Percentiles rank a stretch among this genome's conserved stretches.
These are phyloP conservation scores for Helicoverpa zea DNA, from an alignment of 1,140 invertebrate species.

Conservation along the genomic window DNA sequence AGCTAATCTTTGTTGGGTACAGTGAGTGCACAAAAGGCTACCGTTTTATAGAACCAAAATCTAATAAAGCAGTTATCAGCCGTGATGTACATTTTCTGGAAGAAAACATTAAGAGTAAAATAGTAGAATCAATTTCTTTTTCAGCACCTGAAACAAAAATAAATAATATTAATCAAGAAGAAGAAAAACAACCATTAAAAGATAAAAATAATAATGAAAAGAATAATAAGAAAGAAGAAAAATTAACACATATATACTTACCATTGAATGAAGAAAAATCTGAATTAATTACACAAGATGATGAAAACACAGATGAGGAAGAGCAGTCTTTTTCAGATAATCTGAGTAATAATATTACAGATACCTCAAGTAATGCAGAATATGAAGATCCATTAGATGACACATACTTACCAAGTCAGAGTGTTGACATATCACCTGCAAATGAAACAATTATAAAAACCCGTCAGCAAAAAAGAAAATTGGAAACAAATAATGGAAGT, in stretches of 20 bases:
- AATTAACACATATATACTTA: background rate
- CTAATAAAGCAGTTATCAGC: too few relatives aligned
- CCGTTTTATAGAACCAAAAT: too few relatives aligned
- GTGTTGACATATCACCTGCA: slow-evolving; percentile 3
- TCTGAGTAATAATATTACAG: slow-evolving; percentile 3
- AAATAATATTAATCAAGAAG: background rate
- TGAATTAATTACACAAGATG: background rate
- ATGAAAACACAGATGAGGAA: background rate
- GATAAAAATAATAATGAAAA: slow-evolving; percentile 1
- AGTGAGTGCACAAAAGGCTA: too few relatives aligned
- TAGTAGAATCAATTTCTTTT: background rate
- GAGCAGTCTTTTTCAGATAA: slow-evolving; percentile 14
- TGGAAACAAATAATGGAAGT: background rate
- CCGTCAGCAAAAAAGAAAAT: background rate
- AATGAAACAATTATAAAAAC: background rate
- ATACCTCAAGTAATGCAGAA: slow-evolving; percentile 31
- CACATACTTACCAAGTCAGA: slow-evolving; percentile 48
- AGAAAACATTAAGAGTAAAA: background rate
- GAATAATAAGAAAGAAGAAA: background rate
- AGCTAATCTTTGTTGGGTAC: too few relatives aligned
- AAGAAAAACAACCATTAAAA: background rate
- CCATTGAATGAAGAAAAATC: background rate
- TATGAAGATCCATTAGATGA: slow-evolving; percentile 48
- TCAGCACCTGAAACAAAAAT: slow-evolving; percentile 3
- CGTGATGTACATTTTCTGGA: background rate